These are phyloP conservation scores for Bubo scandiacus DNA, from an alignment of 2,113 vertebrate species.

Conservation along the genomic window DNA sequence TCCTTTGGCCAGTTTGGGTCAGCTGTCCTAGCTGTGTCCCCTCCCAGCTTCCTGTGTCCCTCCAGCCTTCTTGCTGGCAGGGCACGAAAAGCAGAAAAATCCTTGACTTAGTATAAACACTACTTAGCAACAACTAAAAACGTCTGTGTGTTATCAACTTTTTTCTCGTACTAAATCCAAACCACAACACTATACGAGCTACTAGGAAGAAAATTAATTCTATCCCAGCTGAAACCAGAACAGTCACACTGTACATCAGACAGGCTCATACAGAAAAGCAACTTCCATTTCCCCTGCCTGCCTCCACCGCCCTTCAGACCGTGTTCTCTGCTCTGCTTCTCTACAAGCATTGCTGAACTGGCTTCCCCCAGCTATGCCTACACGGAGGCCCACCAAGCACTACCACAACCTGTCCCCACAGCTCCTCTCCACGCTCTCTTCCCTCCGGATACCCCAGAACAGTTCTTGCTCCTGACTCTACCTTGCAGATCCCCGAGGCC, in stretches of 20 bases:
- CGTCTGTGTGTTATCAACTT: too few relatives aligned
- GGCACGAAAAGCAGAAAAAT: too few relatives aligned
- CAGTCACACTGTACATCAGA: background rate
- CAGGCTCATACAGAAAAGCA: background rate
- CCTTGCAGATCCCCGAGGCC: background rate
- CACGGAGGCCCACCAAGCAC: background rate
- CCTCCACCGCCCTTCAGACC: background rate
- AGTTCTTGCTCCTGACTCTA: background rate
- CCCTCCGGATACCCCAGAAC: background rate
- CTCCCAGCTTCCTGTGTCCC: too few relatives aligned
- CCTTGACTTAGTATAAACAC: too few relatives aligned
- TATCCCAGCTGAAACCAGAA: too few relatives aligned
- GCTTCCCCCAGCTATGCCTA: fast-evolving
- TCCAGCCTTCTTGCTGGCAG: too few relatives aligned
- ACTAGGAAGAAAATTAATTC: too few relatives aligned
- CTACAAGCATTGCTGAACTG: background rate
- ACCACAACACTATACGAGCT: too few relatives aligned
- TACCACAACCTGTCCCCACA: background rate
- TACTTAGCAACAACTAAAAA: too few relatives aligned
- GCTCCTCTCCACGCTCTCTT: background rate
- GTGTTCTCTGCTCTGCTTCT: background rate
- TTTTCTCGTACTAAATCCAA: too few relatives aligned
- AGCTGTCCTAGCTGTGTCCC: too few relatives aligned
- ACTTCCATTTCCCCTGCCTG: background rate
- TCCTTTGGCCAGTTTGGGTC: too few relatives aligned